phyloP scores from a whole-genome alignment of 2,888 invertebrate genomes.

The Torymus auratus region DNA sequence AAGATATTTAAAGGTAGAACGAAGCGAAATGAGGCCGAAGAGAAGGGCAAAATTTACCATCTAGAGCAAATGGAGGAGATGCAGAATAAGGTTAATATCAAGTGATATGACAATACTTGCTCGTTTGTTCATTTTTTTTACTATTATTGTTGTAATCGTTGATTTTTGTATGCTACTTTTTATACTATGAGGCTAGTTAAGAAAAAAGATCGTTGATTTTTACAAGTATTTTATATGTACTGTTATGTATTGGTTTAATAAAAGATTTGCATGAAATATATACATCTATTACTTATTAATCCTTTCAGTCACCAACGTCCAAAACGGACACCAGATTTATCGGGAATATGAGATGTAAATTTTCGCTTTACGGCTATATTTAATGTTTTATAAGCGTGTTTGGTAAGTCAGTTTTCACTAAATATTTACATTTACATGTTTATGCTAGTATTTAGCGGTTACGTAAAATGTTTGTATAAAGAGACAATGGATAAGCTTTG shows the following conservation, averaged over 20 bases:
- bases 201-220: constrained; percentile 3
- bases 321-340: background rate
- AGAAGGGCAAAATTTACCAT: constrained; percentile 23
- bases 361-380: background rate
- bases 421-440: too few relatives aligned
- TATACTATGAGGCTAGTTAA: too few relatives aligned
- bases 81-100: constrained; percentile 40
- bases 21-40: constrained; percentile 1
- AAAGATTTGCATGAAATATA: constrained; percentile 6
- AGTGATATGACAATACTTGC: background rate
- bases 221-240: background rate
- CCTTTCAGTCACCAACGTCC: constrained; percentile 48
- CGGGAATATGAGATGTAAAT: background rate
- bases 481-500: background rate
- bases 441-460: too few relatives aligned
- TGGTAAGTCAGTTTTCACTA: constrained; percentile 14
- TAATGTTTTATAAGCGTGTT: background rate
- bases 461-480: background rate
- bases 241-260: constrained; percentile 40
- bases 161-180: too few relatives aligned
- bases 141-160: too few relatives aligned
- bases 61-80: background rate
- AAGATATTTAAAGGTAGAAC: background rate
- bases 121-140: background rate
- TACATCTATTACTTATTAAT: constrained; percentile 35